phyloP scores from a whole-genome alignment of 1,140 invertebrate genomes.

The Bicyclus anynana region DNA sequence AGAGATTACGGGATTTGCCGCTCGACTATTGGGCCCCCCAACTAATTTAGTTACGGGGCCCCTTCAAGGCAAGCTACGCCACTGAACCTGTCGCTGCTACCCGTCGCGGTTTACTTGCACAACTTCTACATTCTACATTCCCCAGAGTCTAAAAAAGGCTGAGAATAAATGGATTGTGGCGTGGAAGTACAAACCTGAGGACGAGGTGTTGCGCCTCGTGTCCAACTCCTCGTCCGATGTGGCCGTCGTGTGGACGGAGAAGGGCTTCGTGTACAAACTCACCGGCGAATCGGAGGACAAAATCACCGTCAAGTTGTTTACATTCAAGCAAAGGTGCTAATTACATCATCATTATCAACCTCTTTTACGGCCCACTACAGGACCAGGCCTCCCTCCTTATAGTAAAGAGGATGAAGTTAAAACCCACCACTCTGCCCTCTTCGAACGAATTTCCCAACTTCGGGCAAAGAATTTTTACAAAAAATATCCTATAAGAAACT shows the following conservation, averaged over 20 bases:
- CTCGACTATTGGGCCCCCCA: too few relatives aligned
- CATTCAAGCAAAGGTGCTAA: conserved; percentile 53
- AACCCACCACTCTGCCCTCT: too few relatives aligned
- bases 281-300: conserved; percentile 51
- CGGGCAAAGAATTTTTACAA: too few relatives aligned
- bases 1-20: too few relatives aligned
- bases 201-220: conserved; percentile 48
- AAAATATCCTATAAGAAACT: too few relatives aligned
- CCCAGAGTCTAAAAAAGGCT: conserved; percentile 30
- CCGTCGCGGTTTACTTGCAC: background rate
- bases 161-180: conserved; percentile 53
- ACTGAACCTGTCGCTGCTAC: too few relatives aligned
- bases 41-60: too few relatives aligned
- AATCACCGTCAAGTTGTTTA: conserved; percentile 41
- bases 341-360: background rate
- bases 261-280: conserved; percentile 52
- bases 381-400: too few relatives aligned
- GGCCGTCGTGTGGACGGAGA: conserved; percentile 47
- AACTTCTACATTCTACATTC: background rate
- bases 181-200: conserved; percentile 38
- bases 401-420: too few relatives aligned
- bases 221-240: conserved; percentile 46
- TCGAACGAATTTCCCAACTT: too few relatives aligned
- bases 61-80: too few relatives aligned
- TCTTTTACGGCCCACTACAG: too few relatives aligned